These are phyloP conservation scores for Cossypha dichroa DNA, from an alignment of 2,797 vertebrate species.

Conservation along the genomic window DNA sequence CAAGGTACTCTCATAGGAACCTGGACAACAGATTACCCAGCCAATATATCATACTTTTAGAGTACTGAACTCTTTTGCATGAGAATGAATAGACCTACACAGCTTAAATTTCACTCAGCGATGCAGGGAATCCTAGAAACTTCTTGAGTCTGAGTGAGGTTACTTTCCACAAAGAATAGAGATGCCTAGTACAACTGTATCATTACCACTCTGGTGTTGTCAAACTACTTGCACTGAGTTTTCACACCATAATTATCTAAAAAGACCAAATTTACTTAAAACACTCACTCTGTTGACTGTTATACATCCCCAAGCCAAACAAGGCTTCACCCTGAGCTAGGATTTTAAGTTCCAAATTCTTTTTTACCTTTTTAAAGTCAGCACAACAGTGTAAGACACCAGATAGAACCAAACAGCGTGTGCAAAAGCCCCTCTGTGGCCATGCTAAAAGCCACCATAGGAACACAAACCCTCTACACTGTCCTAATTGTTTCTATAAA, in stretches of 20 bases:
- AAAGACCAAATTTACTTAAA: neutral
- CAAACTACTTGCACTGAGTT: neutral
- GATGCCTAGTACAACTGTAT: neutral
- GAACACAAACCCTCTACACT: neutral
- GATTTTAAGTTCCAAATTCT: neutral
- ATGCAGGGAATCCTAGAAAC: neutral
- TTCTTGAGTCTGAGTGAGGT: neutral
- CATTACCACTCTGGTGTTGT: neutral
- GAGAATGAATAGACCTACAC: neutral
- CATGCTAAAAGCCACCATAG: accelerated
- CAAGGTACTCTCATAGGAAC: neutral
- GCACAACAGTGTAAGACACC: neutral
- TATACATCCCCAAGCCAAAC: neutral
- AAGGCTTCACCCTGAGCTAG: neutral
- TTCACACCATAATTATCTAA: neutral
- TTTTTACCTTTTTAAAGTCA: neutral
- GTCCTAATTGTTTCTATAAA: neutral
- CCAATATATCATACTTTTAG: neutral
- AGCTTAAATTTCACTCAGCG: neutral
- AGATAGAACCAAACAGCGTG: accelerated
- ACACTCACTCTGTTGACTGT: neutral
- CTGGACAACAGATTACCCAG: neutral
- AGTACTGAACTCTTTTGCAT: neutral
- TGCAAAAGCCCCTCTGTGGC: neutral
- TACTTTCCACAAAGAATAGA: neutral